Conservation (phyloP, 2,888 invertebrate genomes). For the Sinohyriopsis cumingii region DNA sequence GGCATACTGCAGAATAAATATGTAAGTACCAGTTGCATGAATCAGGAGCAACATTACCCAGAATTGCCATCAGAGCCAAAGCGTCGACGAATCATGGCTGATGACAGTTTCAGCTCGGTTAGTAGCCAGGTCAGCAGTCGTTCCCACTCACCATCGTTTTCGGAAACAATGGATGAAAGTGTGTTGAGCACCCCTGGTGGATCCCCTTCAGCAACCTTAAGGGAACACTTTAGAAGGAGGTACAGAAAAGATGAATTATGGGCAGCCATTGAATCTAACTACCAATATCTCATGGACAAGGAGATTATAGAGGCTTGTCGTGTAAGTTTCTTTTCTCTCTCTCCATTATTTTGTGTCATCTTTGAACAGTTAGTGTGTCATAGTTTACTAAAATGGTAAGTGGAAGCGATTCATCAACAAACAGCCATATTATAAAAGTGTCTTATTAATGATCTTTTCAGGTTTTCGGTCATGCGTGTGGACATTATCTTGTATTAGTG, state of each 20-base stretch:
- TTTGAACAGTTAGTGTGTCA: no score
- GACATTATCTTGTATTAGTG: no score
- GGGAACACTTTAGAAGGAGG: slow-evolving; percentile 59
- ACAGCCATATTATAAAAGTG: no score
- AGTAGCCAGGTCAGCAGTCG: slow-evolving; percentile 53
- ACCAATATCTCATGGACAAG: slow-evolving; percentile 96
- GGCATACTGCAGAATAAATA: slow-evolving; percentile 11
- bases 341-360: no score
- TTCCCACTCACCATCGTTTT: slow-evolving; percentile 56
- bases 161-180: slow-evolving; percentile 49
- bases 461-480: no score
- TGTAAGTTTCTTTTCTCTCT: slow-evolving; percentile 70
- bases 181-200: slow-evolving; percentile 52
- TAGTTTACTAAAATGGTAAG: no score
- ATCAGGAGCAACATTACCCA: slow-evolving; percentile 26
- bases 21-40: slow-evolving; percentile 35
- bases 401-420: no score
- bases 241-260: slow-evolving; percentile 86
- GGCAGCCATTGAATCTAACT: slow-evolving; percentile 91
- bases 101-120: slow-evolving; percentile 42
- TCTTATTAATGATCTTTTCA: no score
- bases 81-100: slow-evolving; percentile 53
- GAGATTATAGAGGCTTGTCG: slow-evolving; percentile 92
- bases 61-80: slow-evolving; percentile 57
- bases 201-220: slow-evolving; percentile 55